Evolutionary conservation across 1,140 invertebrate genomes (phyloP), one percentile per base, ranked within the genome.

Genomic region (Heliconius eleuchia): DNA sequence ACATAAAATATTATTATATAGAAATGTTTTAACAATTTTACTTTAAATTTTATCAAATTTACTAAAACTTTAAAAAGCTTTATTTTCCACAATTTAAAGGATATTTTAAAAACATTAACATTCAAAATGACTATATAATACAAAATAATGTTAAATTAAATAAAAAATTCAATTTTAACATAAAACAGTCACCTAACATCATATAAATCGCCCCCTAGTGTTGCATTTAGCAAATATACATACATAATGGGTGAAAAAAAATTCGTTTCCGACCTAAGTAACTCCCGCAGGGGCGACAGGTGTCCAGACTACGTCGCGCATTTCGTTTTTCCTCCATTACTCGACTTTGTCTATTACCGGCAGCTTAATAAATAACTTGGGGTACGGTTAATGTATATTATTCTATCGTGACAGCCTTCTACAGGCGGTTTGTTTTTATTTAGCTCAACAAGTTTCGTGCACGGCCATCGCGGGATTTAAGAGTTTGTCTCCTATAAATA

Each of bases 271-370:
- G 8, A 37, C 39, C 55, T 73, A 76, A 81, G 76, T 81, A 76
- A 77, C 80, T 73, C 78, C 73, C 76, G 80, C 55, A 66, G 71
- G 70, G 80, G 80, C 52, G 80, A 78, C 80, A 81, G 76, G 80
- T 81, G 77, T 78, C 76, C 73, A 76, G 76, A 71, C 80, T 23
- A 60, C 70, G 80, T 70, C 80, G 70, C 42, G 73, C 76, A 81
- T 81, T 78, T 81, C 71, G 77, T 76, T 81, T 78, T 81, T 78
- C 74, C 70, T 50, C 80, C 80, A 81, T 81, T 81, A 81, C 77
- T 37, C 80, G 42, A 39, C 72, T 77, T 80, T 75, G 80, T 81
- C 80, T 81, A 76, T 81, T 81, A 76, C 77, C 52, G 66, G 74
- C 80, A 71, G 73, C 70, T 81, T 81, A 78, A 81, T 81, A 81